Evolutionary conservation across 2,113 vertebrate genomes (phyloP), one percentile per base, ranked within the genome.

Genomic region (Entomyzon cyanotis): DNA sequence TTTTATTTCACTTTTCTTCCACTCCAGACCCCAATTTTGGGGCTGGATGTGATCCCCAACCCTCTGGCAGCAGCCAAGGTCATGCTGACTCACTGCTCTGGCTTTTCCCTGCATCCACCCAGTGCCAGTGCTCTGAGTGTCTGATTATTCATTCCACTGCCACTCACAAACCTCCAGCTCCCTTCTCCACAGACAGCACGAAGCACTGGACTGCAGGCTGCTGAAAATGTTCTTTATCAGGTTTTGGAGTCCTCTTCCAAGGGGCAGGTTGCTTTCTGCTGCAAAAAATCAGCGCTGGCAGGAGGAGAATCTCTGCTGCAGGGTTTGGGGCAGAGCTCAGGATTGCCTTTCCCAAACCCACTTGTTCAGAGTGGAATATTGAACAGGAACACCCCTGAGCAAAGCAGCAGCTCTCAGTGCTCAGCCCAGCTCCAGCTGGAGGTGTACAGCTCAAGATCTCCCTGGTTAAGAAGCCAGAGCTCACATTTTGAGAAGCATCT

Each of bases 1-100:
- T 47, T 76, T 87, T 37, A 75, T 71, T 90, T 67, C 73, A 86
- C 19, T 2, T 21, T 58, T 68, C 69, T 74, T 92, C 31, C 70
- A 3, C 58, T 44, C 8, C 76, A 93, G 84, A 92, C 84, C 60
- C 25, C 6, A 4, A 11, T 39, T 39, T 6, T 71, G 49, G 73
- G 79, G 71, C 58, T 86, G 87, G 68, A 81, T 55, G 82, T 52
- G 20, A 59, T 46, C 53, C 37, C 59, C 78, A 87, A 31, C 50
- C 42, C 77, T 76, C 62, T 28, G 74, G 68, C 88, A 90, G 80
- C 87, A 90, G 64, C 85, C 86, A 96, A 93, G 86, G 88, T 92
- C 80, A n/a, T 77, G 95, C 95, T 97, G 95, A 96, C 85, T 97
- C 96, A 97, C 85, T 96, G 37, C 63, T 93, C 80, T 87, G 84